These are phyloP conservation scores for Bombus terrestris DNA, from an alignment of 1,140 invertebrate genomes.

Conservation along the genomic window DNA sequence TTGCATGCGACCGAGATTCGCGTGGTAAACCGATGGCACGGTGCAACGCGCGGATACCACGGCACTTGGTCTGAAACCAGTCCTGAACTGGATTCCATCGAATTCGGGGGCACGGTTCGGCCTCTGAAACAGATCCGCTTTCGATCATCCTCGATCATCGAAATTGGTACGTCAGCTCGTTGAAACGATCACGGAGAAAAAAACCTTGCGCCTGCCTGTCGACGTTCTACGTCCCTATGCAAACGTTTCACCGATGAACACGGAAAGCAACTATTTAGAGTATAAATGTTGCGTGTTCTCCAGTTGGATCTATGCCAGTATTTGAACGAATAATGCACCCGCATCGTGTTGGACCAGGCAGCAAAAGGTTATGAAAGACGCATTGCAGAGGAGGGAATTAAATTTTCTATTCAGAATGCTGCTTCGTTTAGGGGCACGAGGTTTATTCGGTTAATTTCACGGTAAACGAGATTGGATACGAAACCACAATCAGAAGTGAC, in stretches of 20 bases:
- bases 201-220: background rate
- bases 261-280: background rate
- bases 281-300: background rate
- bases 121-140: slow-evolving; percentile 56
- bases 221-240: background rate
- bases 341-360: background rate
- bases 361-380: background rate
- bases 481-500: background rate
- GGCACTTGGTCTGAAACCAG: slow-evolving; percentile 31
- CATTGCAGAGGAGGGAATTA: background rate
- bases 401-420: background rate
- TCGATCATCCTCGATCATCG: slow-evolving; percentile 54
- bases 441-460: slow-evolving; percentile 8
- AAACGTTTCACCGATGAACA: too few relatives aligned
- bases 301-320: background rate
- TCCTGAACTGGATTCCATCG: slow-evolving; percentile 46
- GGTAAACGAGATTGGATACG: background rate
- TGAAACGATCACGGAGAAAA: background rate
- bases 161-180: slow-evolving; percentile 34
- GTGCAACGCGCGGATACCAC: background rate
- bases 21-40: slow-evolving; percentile 27
- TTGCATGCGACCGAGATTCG: slow-evolving; percentile 72
- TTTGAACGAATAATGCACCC: slow-evolving; percentile 8
- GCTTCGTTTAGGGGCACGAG: background rate
- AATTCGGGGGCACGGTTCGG: slow-evolving; percentile 51